A percentile compares a stretch with the other conserved stretches of the same genome.
phyloP scores from a whole-genome alignment of 2,797 vertebrate genomes.

The Tenualosa thibaudeaui region DNA sequence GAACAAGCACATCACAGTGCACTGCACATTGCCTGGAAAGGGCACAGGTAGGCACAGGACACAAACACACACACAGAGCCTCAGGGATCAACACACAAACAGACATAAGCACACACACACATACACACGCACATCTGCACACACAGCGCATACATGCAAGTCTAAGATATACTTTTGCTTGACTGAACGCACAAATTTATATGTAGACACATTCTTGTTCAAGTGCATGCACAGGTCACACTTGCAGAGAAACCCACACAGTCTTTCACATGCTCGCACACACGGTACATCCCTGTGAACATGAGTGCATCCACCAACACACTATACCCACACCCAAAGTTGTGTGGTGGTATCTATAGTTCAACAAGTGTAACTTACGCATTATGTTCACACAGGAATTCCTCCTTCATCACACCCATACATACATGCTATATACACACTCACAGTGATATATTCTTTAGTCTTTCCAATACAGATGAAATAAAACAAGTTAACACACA shows the following conservation, averaged over 20 bases:
- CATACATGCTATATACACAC: background rate
- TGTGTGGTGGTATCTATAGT: background rate
- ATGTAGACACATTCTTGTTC: background rate
- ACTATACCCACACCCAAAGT: background rate
- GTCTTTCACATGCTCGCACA: background rate
- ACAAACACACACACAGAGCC: background rate
- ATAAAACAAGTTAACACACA: background rate
- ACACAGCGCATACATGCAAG: background rate
- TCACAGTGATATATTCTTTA: conserved; percentile 5
- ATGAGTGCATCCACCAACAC: background rate
- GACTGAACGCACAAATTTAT: background rate
- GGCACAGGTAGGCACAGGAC: background rate
- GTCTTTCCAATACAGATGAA: too few relatives aligned
- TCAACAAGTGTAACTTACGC: background rate
- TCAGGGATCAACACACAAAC: too few relatives aligned
- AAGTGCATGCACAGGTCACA: background rate
- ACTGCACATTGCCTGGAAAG: background rate
- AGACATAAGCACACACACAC: background rate
- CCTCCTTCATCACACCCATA: background rate
- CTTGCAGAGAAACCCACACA: background rate
- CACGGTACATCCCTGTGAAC: background rate
- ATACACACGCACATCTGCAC: background rate
- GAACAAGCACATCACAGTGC: conserved; percentile 11
- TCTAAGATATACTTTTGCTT: background rate
- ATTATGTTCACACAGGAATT: background rate